Evolutionary conservation across 2,888 invertebrate genomes (phyloP).

Genomic region (Lithodes maja): DNA sequence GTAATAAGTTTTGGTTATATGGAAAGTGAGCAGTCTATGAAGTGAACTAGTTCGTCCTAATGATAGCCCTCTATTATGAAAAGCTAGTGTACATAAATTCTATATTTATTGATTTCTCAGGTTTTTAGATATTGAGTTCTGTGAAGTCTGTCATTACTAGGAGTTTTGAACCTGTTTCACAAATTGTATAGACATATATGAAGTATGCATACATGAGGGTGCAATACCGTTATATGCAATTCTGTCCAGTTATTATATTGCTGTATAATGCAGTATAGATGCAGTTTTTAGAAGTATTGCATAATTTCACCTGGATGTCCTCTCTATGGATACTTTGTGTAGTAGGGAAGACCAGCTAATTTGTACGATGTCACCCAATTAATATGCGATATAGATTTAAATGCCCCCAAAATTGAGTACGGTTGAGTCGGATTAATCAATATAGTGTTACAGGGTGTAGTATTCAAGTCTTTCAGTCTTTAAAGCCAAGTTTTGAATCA

Average conservation of each 20-base stretch:
- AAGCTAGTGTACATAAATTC: slow-evolving; percentile 1
- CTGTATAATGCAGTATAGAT: background rate
- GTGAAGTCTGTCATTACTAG: slow-evolving; percentile 39
- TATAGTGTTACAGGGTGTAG: too few species aligned
- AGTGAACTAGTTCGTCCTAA: background rate
- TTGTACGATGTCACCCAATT: too few species aligned
- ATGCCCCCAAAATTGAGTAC: too few species aligned
- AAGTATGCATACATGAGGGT: slow-evolving; percentile 4
- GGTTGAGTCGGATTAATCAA: too few species aligned
- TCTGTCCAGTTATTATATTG: background rate
- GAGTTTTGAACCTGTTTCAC: background rate
- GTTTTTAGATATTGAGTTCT: slow-evolving; percentile 1
- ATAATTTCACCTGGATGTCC: background rate
- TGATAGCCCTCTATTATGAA: slow-evolving; percentile 1
- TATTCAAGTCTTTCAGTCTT: too few species aligned
- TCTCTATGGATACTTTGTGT: background rate
- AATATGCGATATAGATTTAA: too few species aligned
- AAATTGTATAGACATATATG: background rate
- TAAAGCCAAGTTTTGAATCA: too few species aligned
- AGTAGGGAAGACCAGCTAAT: too few species aligned
- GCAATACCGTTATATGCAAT: background rate
- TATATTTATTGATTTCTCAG: slow-evolving; percentile 25
- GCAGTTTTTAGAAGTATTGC: background rate
- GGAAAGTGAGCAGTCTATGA: slow-evolving; percentile 22
- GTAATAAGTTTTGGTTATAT: slow-evolving; percentile 2